Base-by-base conservation (phyloP, 1,140 invertebrate genomes). In the Helicoverpa armigera region DNA sequence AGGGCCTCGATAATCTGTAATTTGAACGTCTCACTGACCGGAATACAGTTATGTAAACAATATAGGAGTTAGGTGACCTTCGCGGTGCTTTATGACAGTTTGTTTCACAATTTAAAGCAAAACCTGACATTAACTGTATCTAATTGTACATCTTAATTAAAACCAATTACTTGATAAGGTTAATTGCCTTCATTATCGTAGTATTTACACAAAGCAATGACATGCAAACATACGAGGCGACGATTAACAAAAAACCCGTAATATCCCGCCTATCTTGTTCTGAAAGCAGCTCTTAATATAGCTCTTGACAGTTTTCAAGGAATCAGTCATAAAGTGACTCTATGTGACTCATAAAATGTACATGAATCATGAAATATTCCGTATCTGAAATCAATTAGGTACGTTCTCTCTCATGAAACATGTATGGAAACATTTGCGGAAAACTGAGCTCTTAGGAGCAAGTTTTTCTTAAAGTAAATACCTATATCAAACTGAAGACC, bases 151-250 rank as follows among this genome's bases (percentile, higher is more conserved):
- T 72, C 48, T 54, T 10, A 72, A 53, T 72, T 72, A 72, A 72
- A 54, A 72, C 48, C 69, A 53, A 72, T 72, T 54, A 72, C 50
- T 31, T 31, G 50, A 72, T 72, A 72, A 72, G 50, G 50, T 31
- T 53, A 54, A 72, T 72, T 72, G 50, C 69, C 69, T 53, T 2
- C 23, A 53, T 72, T 72, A 72, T 72, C 69, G 53, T 29, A 23
- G 18, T 51, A 23, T 72, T 72, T 72, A 23, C 50, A 14, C 23
- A 31, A 2, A 53, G 69, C 3, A 53, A 72, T 72, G 50, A 50
- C 43, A 69, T 50, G 65, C 65, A 54, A 72, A 72, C 50, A 72
- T 31, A 51, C 53, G 50, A 54, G 48, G 31, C 50, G 53, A 18
- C 13, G 48, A 54, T 72, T 72, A 31, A 54, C n/a, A 69, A 70